phyloP scores from a whole-genome alignment of 2,797 vertebrate species.

The Parotocinclus haroldoi region DNA sequence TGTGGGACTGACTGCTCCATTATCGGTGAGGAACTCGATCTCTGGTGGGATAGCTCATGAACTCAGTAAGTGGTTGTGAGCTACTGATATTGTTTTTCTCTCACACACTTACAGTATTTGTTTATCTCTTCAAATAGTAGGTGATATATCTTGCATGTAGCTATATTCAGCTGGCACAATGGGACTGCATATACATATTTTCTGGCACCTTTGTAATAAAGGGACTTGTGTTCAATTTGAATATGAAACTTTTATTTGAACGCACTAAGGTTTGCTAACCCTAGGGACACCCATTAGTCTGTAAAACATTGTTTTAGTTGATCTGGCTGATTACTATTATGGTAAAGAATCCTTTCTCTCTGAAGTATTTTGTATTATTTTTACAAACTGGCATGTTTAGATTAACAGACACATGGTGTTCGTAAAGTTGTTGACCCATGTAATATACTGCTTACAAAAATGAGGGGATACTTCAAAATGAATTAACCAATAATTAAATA shows the following conservation, averaged over 20 bases:
- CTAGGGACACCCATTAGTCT: conserved; percentile 26
- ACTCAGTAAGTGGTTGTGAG: background rate
- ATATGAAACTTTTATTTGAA: background rate
- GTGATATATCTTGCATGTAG: conserved; percentile 1
- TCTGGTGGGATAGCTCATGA: background rate
- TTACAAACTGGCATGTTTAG: too few species aligned
- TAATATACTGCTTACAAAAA: too few species aligned
- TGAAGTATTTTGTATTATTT: too few species aligned
- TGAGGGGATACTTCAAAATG: too few species aligned
- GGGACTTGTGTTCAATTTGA: background rate
- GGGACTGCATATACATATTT: background rate
- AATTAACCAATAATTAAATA: too few species aligned
- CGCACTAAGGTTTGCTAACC: conserved; percentile 4
- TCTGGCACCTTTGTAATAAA: background rate
- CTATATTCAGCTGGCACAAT: background rate
- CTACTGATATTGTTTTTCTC: background rate
- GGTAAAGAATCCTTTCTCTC: too few species aligned
- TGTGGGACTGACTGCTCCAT: conserved; percentile 7
- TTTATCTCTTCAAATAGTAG: conserved; percentile 4
- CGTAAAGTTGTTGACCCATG: too few species aligned
- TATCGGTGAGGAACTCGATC: conserved; percentile 12
- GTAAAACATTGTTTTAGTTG: conserved; percentile 7
- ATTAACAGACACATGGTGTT: too few species aligned
- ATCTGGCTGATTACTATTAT: too few species aligned
- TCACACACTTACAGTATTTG: background rate